Base-by-base conservation (phyloP, 2,113 vertebrate species). In the Thunnus maccoyii region DNA sequence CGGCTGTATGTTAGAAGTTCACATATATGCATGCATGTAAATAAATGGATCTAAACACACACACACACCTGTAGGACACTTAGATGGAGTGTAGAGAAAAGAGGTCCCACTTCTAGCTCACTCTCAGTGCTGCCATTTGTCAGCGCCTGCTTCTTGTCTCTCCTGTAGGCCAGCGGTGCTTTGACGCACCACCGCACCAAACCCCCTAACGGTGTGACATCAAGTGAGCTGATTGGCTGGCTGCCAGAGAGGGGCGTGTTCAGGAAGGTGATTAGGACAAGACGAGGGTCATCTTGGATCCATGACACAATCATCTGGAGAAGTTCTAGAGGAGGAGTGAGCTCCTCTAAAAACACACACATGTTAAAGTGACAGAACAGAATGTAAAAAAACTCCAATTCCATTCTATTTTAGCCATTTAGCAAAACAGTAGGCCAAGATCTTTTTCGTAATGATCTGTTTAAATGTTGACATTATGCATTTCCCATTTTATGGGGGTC, bases 181-280 rank as follows among this genome's bases (percentile, higher is more conserved):
- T 98, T 98, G 83, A 99, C 96, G 0, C 98, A 99, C 98, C 98
- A 99, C 70, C 97, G 95, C 58, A 99, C 95, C 69, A 99, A 92
- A 1, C 98, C 97, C 0, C 96, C 94, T 18, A 99, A 94, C 0
- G 98, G 98, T 0, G 98, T 98, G 82, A 98, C 94, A 84, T 99
- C 98, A 20, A 99, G 81, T 41, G 96, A 98, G 13, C 96, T 97
- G 14, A 97, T 92, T 0, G 97, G 97, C 73, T 97, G 96, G 88
- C 92, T 99, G 89, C 97, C 93, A 0, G 96, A 94, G 2, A 98
- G 96, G 0, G 98, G 97, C 0, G 96, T 96, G 91, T 99, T 99
- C 32, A 99, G 93, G 86, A 99, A 98, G 56, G 96, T 98, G 91
- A 99, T 96, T 16, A 99, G 95, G 78, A 97, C 96, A 32, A 99